Conservation (phyloP, 1,140 invertebrate species). For the Calephelis virginiensis region DNA sequence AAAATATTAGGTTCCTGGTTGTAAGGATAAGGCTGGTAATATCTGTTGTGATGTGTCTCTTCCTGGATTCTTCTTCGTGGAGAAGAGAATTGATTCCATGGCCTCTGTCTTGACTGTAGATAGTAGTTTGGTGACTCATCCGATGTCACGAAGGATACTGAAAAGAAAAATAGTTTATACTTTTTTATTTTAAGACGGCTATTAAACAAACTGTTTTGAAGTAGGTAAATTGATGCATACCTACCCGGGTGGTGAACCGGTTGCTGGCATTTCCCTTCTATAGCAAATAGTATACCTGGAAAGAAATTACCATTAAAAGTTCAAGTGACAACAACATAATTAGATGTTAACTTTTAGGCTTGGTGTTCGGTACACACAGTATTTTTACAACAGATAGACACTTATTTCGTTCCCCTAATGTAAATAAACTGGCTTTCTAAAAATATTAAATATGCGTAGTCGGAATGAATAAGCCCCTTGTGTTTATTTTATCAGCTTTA, state of each 20-base stretch:
- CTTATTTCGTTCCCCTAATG: too few species aligned
- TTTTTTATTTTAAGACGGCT: not conserved
- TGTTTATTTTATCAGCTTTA: too few species aligned
- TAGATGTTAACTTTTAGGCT: too few species aligned
- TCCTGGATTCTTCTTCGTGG: slow-evolving; percentile 58
- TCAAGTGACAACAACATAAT: not conserved
- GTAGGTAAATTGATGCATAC: slow-evolving; percentile 71
- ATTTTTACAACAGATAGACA: too few species aligned
- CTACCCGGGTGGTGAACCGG: slow-evolving; percentile 67
- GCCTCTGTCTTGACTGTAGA: slow-evolving; percentile 49
- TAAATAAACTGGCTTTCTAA: too few species aligned
- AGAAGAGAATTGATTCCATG: slow-evolving; percentile 60
- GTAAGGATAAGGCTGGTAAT: slow-evolving; percentile 21
- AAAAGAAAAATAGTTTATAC: slow-evolving; percentile 24
- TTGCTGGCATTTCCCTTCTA: slow-evolving; percentile 43
- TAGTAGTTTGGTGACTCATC: slow-evolving; percentile 48
- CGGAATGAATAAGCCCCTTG: too few species aligned
- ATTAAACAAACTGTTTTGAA: slow-evolving; percentile 13
- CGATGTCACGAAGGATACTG: slow-evolving; percentile 51
- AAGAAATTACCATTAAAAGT: slow-evolving; percentile 29
- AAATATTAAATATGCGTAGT: too few species aligned
- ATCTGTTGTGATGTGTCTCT: slow-evolving; percentile 29
- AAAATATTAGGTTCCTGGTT: slow-evolving; percentile 26
- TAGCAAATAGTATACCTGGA: slow-evolving; percentile 50
- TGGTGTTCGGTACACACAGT: too few species aligned